These are phyloP conservation scores for Isichthys henryi DNA, from an alignment of 2,113 vertebrate species.

Conservation along the genomic window DNA sequence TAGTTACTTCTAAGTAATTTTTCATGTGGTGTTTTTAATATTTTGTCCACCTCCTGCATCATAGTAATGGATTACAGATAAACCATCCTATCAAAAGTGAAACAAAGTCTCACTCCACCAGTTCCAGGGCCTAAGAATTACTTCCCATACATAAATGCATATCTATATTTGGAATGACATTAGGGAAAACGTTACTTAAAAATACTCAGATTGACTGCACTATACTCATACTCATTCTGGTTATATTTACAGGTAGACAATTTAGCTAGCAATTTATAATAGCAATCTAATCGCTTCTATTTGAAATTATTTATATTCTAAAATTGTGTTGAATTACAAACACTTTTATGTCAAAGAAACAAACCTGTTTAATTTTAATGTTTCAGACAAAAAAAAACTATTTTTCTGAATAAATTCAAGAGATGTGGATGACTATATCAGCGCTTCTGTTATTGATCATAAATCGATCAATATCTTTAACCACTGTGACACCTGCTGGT, in stretches of 20 bases:
- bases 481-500: neutral
- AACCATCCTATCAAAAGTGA: neutral
- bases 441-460: neutral
- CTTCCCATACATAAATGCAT: neutral
- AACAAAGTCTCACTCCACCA: neutral
- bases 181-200: neutral
- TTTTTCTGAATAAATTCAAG: neutral
- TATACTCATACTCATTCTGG: neutral
- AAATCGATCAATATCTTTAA: neutral
- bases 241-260: neutral
- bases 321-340: neutral
- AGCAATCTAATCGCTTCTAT: neutral
- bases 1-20: neutral
- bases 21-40: neutral
- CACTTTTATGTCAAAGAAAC: neutral
- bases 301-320: neutral
- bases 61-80: neutral
- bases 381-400: neutral
- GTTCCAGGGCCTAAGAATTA: neutral
- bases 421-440: neutral
- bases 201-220: neutral
- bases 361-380: neutral
- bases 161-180: neutral
- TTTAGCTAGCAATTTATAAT: neutral
- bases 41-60: neutral